Percentiles rank a stretch among this genome's conserved stretches.
Conservation (phyloP, 2,797 vertebrate genomes). For the Acipenser transmontanus region DNA sequence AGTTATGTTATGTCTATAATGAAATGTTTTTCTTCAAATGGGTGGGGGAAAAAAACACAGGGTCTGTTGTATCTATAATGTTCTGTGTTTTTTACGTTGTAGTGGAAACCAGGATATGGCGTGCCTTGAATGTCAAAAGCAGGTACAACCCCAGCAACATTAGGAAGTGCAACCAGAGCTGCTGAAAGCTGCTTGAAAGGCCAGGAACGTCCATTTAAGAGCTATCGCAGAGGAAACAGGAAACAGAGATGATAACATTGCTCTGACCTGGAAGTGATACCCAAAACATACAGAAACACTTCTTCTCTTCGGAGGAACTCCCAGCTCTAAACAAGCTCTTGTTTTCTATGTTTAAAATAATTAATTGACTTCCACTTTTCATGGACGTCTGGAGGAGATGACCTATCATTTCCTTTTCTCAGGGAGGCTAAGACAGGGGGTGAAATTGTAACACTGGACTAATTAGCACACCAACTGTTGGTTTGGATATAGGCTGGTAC, state of each 20-base stretch:
- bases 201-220: slow-evolving; percentile 17
- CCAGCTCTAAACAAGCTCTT: slow-evolving; percentile 1
- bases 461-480: too few species aligned
- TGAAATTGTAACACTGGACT: neutral
- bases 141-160: neutral
- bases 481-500: too few species aligned
- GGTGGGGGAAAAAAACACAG: neutral
- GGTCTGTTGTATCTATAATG: neutral
- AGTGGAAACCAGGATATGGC: neutral
- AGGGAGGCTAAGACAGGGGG: neutral
- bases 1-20: neutral
- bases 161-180: slow-evolving; percentile 11
- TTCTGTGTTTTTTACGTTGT: neutral
- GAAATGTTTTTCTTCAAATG: neutral
- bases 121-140: slow-evolving; percentile 4
- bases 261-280: slow-evolving; percentile 31
- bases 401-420: slow-evolving; percentile 4
- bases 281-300: slow-evolving; percentile 27
- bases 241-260: slow-evolving; percentile 33
- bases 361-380: slow-evolving; percentile 4
- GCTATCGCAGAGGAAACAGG: slow-evolving; percentile 29
- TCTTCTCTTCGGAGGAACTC: neutral
- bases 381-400: neutral
- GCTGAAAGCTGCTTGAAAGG: slow-evolving; percentile 19
- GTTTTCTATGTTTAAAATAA: neutral